Evolutionary conservation across 2,797 vertebrate species (phyloP), one percentile per base, ranked within the genome.

Genomic region (Lycodopsis pacificus): DNA sequence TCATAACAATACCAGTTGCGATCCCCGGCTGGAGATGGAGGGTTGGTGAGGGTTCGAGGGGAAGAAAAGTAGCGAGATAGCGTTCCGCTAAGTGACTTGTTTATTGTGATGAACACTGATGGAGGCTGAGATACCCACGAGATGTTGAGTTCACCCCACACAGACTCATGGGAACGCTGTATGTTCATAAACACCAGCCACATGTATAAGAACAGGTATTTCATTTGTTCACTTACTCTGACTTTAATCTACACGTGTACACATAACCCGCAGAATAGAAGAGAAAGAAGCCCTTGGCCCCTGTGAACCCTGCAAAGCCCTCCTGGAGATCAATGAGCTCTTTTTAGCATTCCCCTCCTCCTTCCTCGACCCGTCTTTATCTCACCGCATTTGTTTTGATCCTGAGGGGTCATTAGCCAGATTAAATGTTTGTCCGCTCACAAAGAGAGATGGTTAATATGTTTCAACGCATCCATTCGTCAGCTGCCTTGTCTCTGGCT

Each of bases 401-500:
- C 93, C 92, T 93, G 79, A 58, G 89, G 91, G 95, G 93, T 95
- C 93, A 94, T 95, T 94, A 94, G 90, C 84, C 84, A 82, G 92
- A 93, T 94, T 94, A 94, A 94, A 95, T 94, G 93, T 95, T 94
- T 91, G 91, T 91, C 92, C 83, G 81, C 89, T 93, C 91, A 94
- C 94, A 95, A 95, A 94, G 87, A 91, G 83, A 93, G 91, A 93
- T 93, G 93, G 94, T 95, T 95, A 94, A 95, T 94, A 94, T 94
- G 94, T 95, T 95, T 95, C 94, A 96, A 92, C 93, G 68, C 90
- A 88, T 91, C 91, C 92, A 95, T 96, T 95, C 91, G 91, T 95
- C 94, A 94, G 86, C 81, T 77, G 86, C 77, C 86, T 86, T 91
- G 88, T 92, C 86, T 83, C 57, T 71, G 53, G 81, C 65, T 82